Evolutionary conservation across 1,140 invertebrate genomes (phyloP).

Genomic region (Drosophila melanica): DNA sequence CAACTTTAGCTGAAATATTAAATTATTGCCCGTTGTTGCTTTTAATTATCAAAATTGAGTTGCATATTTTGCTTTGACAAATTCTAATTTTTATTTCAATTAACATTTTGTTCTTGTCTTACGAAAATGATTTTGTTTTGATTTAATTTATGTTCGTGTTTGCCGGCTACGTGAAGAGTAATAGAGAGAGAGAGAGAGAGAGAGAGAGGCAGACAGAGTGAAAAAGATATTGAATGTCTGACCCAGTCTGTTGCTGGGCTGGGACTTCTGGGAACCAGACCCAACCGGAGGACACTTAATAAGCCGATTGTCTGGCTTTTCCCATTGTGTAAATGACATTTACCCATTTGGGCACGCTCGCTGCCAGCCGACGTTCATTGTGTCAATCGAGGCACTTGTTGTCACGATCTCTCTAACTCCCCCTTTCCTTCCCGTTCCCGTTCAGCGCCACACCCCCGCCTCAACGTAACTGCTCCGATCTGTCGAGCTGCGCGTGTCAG

Average conservation of each 20-base stretch:
- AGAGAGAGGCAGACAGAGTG: neutral
- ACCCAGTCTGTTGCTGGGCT: neutral
- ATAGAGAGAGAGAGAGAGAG: too few relatives aligned
- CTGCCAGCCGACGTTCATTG: constrained; percentile 12
- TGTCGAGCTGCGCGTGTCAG: constrained; percentile 37
- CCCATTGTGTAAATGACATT: neutral
- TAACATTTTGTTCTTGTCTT: neutral
- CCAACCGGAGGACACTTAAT: constrained; percentile 16
- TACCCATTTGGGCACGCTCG: neutral
- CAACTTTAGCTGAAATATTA: neutral
- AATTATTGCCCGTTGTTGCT: neutral
- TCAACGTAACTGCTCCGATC: neutral
- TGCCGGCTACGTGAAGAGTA: constrained; percentile 7
- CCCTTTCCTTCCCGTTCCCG: too few relatives aligned
- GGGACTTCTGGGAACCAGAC: constrained; percentile 26
- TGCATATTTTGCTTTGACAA: neutral
- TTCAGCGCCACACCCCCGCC: neutral
- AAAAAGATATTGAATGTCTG: neutral
- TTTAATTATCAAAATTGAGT: neutral
- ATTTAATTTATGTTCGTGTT: constrained; percentile 10
- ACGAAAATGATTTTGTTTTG: neutral
- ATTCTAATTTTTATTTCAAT: neutral
- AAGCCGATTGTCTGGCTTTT: constrained; percentile 11
- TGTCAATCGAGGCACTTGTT: constrained; percentile 45
- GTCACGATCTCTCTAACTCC: constrained; percentile 34